Conservation (phyloP, 92 coral and sea anemone genomes). For the Desmophyllum pertusum region DNA sequence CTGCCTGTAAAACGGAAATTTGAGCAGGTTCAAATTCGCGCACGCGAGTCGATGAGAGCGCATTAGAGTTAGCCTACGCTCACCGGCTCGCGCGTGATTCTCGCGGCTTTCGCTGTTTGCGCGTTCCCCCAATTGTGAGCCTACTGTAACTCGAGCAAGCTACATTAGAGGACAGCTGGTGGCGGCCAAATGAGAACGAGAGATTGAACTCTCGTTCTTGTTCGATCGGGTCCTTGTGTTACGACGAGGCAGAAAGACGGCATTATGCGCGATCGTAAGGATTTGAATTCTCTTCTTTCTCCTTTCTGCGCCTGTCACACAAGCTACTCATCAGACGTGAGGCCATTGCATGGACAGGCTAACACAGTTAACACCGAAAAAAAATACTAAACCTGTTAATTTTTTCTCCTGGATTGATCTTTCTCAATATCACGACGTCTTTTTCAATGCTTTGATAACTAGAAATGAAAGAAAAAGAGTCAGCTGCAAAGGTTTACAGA, state of each 20-base stretch:
- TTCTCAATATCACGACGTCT: conserved; percentile 86
- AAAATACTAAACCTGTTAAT: conserved; percentile 69
- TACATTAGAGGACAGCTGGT: no score
- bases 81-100: no score
- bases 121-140: no score
- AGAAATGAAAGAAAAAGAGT: not conserved
- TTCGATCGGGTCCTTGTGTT: no score
- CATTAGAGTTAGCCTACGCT: no score
- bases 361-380: not conserved
- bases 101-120: no score
- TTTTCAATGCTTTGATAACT: conserved; percentile 82
- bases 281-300: not conserved
- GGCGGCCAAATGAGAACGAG: not conserved
- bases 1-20: not conserved
- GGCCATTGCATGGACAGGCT: not conserved
- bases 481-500: not conserved
- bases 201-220: not conserved
- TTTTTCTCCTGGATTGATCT: conserved; percentile 72
- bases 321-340: no score
- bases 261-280: not conserved
- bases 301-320: no score
- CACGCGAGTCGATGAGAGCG: no score
- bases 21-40: no score
- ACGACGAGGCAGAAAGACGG: not conserved
- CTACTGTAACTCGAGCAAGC: no score